Evolutionary conservation across 2,888 invertebrate species (phyloP).

Genomic region (Acleris sparsana): DNA sequence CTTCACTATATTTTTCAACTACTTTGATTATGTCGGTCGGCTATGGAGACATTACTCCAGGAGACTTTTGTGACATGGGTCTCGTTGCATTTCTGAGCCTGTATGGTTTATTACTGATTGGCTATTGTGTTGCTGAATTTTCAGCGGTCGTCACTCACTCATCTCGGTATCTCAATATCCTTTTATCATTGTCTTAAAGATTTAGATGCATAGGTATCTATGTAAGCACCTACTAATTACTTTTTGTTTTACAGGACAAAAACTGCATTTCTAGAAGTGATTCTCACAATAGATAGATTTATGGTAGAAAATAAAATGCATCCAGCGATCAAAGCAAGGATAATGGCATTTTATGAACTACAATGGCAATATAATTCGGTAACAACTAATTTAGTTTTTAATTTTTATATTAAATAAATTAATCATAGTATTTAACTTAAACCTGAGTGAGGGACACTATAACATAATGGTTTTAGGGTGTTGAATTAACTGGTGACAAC

Average conservation of each 20-base stretch:
- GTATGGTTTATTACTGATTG: conserved; percentile 74
- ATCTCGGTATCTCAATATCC: conserved; percentile 48
- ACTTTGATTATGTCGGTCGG: conserved; percentile 72
- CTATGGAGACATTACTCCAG: conserved; percentile 75
- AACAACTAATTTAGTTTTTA: conserved; percentile 35
- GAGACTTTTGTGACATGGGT: conserved; percentile 73
- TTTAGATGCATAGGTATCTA: too few relatives aligned
- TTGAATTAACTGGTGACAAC: conserved; percentile 72
- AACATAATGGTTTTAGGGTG: conserved; percentile 60
- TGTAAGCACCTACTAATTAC: neutral
- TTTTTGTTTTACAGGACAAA: conserved; percentile 60
- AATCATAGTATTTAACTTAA: neutral
- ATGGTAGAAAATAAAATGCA: conserved; percentile 79
- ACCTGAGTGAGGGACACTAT: neutral
- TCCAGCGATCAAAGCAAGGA: conserved; percentile 69
- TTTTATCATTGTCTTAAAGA: too few relatives aligned
- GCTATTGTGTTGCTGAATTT: conserved; percentile 80
- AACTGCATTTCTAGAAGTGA: conserved; percentile 76
- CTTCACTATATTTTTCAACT: conserved; percentile 76
- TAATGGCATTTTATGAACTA: conserved; percentile 78
- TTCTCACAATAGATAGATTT: conserved; percentile 76
- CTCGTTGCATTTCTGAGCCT: conserved; percentile 73
- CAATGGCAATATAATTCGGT: conserved; percentile 82
- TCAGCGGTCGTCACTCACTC: conserved; percentile 77
- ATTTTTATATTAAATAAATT: too few relatives aligned